Evolutionary conservation across 1,140 invertebrate genomes (phyloP).

Genomic region (Drosophila chauvacae): DNA sequence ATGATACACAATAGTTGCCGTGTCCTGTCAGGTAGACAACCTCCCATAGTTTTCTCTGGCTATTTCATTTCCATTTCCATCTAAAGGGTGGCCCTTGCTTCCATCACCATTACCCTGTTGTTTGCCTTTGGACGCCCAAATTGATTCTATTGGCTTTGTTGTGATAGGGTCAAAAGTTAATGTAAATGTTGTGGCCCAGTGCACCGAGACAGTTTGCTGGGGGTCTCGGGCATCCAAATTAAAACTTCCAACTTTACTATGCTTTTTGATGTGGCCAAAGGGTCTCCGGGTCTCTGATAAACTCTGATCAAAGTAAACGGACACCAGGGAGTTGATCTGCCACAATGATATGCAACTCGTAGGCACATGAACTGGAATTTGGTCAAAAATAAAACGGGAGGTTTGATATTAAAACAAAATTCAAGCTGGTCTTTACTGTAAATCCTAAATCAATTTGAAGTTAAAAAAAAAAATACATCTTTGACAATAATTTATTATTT

Average conservation of each 20-base stretch:
- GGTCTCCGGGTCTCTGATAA: slow-evolving; percentile 23
- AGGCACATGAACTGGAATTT: slow-evolving; percentile 5
- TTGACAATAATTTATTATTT: background rate
- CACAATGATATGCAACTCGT: slow-evolving; percentile 16
- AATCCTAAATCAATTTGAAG: background rate
- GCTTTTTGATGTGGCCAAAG: slow-evolving; percentile 48
- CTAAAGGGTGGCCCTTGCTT: background rate
- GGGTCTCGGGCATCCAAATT: slow-evolving; percentile 62
- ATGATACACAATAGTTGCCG: slow-evolving; percentile 54
- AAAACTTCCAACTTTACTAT: slow-evolving; percentile 62
- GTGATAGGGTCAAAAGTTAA: slow-evolving; percentile 80
- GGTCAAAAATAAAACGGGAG: background rate
- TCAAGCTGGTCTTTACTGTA: background rate
- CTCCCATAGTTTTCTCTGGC: slow-evolving; percentile 6
- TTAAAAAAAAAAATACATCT: no score
- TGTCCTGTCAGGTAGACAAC: slow-evolving; percentile 11
- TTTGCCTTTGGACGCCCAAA: slow-evolving; percentile 49
- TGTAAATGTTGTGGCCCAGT: slow-evolving; percentile 76
- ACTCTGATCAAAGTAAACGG: slow-evolving; percentile 57
- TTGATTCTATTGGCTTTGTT: slow-evolving; percentile 80
- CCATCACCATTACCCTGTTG: slow-evolving; percentile 18
- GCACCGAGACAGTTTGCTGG: slow-evolving; percentile 64
- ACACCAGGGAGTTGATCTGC: slow-evolving; percentile 32
- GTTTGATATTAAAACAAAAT: background rate
- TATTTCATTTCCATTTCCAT: slow-evolving; percentile 26